Evolutionary conservation across 2,888 invertebrate species (phyloP), one percentile per base, ranked within the genome.

Genomic region (Entomobrya multifasciata): DNA sequence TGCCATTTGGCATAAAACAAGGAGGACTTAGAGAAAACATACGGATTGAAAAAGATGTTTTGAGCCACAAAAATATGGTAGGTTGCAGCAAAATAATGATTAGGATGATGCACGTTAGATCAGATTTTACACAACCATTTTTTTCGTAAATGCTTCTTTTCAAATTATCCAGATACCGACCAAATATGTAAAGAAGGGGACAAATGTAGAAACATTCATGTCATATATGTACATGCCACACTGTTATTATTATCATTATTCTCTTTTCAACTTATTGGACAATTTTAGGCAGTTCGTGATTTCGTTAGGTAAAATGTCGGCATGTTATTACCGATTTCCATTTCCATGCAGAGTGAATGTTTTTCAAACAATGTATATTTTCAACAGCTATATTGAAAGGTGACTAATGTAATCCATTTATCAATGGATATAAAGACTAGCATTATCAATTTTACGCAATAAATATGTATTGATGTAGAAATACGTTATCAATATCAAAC

Each of bases 381-480:
- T n/a, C n/a, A n/a, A n/a, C n/a, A n/a, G n/a, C n/a, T n/a, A n/a
- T n/a, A n/a, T n/a, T n/a, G n/a, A n/a, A n/a, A 67, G 67, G 22
- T 55, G 30, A 55, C 52, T 55, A 74, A 41, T 77, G 49, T 76
- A 55, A 30, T 77, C 22, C 60, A 60, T 60, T 77, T 77, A 77
- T 77, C 77, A 77, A 77, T 41, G 77, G 22, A 77, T 57, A 77
- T 22, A n/a, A 60, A 77, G 5, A 41, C 15, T 17, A 60, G 25
- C 36, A 5, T 47, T n/a, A n/a, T n/a, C n/a, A 27, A 30, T 10
- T 62, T 17, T 6, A 17, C 22, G 15, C 27, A 62, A 5, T 15
- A 17, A 1, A 55, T 3, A 62, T 36, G 36, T 36, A 30, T 5
- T 36, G 22, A 62, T 17, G 60, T 60, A 27, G 27, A 15, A 15